Percentiles rank a stretch among this genome's conserved stretches.
These are phyloP conservation scores for Tipula lateralis DNA, from an alignment of 2,888 invertebrate genomes.

Conservation along the genomic window DNA sequence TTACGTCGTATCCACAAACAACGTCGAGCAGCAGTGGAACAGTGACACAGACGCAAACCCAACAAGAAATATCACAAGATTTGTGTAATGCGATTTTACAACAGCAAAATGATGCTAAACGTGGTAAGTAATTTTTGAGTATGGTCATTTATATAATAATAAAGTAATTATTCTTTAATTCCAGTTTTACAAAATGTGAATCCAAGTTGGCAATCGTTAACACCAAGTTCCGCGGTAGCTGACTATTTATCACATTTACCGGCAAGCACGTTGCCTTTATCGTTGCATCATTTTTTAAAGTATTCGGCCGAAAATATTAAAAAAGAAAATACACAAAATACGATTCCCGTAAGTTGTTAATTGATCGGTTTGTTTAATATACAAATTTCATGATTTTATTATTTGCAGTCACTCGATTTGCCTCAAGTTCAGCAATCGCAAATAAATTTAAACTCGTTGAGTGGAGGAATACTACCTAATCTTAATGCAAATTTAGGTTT, in stretches of 20 bases:
- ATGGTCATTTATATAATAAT: too few species aligned
- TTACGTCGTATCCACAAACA: constrained; percentile 40
- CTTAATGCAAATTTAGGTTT: constrained; percentile 25
- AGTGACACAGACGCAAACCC: constrained; percentile 43
- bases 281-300: constrained; percentile 77
- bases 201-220: constrained; percentile 50
- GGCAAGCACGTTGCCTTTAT: constrained; percentile 67
- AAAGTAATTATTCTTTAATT: not conserved
- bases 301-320: constrained; percentile 74
- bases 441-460: constrained; percentile 33
- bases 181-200: constrained; percentile 45
- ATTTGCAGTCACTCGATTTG: constrained; percentile 34
- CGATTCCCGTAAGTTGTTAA: constrained; percentile 40
- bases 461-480: constrained; percentile 31
- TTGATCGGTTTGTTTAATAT: not conserved
- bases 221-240: constrained; percentile 74
- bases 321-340: constrained; percentile 61
- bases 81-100: constrained; percentile 48
- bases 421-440: constrained; percentile 34
- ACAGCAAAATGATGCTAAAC: constrained; percentile 45
- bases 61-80: constrained; percentile 48
- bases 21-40: constrained; percentile 37
- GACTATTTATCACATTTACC: constrained; percentile 78
- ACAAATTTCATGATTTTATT: not conserved
- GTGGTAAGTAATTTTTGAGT: too few species aligned